phyloP scores from a whole-genome alignment of 1,140 invertebrate genomes.

The Cylas formicarius region DNA sequence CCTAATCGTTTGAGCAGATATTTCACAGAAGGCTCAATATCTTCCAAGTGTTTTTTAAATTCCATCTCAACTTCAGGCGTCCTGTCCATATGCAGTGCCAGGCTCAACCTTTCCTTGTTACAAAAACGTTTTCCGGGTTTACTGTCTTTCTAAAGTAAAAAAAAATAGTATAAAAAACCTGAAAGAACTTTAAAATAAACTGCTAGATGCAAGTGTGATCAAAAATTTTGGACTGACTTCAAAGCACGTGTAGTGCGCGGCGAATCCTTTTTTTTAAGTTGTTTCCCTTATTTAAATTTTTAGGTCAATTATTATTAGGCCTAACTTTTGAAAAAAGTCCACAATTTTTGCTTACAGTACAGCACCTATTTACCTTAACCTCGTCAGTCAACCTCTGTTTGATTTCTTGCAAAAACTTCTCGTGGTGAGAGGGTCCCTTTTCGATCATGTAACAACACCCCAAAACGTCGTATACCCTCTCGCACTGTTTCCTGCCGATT shows the following conservation, averaged over 20 bases:
- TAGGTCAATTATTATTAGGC: neutral
- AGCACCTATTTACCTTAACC: slow-evolving; percentile 16
- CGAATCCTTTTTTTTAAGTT: no score
- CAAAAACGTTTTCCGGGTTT: slow-evolving; percentile 22
- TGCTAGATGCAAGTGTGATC: no score
- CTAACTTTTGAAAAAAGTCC: neutral
- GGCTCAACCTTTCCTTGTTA: slow-evolving; percentile 10
- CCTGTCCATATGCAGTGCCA: slow-evolving; percentile 10
- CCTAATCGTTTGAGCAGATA: no score
- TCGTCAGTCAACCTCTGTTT: slow-evolving; percentile 20
- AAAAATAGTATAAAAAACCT: no score
- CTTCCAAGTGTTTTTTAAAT: slow-evolving; percentile 20
- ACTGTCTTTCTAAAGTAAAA: slow-evolving; percentile 21
- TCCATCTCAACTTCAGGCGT: slow-evolving; percentile 16
- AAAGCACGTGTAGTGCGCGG: no score
- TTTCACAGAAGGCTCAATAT: slow-evolving; percentile 21
- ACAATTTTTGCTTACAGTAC: neutral
- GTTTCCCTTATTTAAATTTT: no score
- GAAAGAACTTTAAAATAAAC: no score
- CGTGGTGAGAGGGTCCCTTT: slow-evolving; percentile 12
- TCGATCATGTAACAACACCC: slow-evolving; percentile 17
- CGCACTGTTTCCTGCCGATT: slow-evolving; percentile 28
- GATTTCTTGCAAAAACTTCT: slow-evolving; percentile 20
- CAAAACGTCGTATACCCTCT: slow-evolving; percentile 31
- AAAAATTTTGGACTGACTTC: no score